A percentile compares a stretch with the other conserved stretches of the same genome.
phyloP scores from a whole-genome alignment of 2,888 invertebrate genomes.

The Ganaspis brasiliensis region DNA sequence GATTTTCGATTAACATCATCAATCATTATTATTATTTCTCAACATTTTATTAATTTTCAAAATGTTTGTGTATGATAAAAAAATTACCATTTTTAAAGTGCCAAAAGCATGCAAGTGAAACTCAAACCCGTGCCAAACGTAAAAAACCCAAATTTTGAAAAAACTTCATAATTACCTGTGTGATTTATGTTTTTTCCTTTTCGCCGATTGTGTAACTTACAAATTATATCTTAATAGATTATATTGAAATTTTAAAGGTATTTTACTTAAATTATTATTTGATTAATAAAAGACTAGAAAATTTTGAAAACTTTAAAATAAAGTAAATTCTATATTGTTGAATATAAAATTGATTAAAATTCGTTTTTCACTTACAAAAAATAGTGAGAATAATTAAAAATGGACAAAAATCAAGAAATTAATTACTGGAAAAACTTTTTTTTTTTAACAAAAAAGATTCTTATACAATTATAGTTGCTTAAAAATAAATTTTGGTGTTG shows the following conservation, averaged over 20 bases:
- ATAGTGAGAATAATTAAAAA: too few species aligned
- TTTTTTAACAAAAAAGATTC: too few species aligned
- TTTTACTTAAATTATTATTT: not conserved
- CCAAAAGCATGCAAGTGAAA: slow-evolving; percentile 18
- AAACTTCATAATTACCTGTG: slow-evolving; percentile 36
- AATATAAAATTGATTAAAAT: too few species aligned
- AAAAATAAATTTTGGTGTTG: slow-evolving; percentile 1
- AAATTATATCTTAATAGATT: not conserved
- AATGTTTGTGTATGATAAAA: not conserved
- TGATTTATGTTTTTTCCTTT: not conserved
- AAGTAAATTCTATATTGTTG: too few species aligned
- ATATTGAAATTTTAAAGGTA: not conserved
- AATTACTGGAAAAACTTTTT: too few species aligned
- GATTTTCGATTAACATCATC: too few species aligned
- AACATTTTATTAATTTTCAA: not conserved
- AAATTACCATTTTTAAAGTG: not conserved
- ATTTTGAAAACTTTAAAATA: too few species aligned
- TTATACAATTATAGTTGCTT: too few species aligned
- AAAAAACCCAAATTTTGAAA: not conserved
- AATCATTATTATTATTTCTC: too few species aligned
- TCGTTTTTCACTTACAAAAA: too few species aligned
- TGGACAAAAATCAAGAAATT: too few species aligned
- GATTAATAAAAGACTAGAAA: too few species aligned
- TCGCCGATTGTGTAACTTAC: not conserved
- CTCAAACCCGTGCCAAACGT: slow-evolving; percentile 9